Evolutionary conservation across 1,140 invertebrate genomes (phyloP).

Genomic region (Drepana arcuata): DNA sequence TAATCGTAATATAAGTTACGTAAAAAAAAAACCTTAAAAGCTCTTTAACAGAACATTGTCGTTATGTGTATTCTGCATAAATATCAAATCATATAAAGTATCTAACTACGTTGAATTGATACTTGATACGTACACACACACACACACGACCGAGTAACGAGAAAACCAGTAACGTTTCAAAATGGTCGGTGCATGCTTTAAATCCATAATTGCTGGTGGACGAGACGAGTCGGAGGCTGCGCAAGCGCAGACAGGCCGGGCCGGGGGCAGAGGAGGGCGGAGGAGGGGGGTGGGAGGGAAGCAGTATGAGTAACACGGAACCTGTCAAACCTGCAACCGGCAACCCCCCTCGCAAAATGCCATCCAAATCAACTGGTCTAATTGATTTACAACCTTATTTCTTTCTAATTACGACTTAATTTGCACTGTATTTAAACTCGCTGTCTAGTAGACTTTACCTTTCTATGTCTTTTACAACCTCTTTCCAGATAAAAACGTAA

Average conservation of each 20-base stretch:
- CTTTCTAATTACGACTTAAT: conserved; percentile 2
- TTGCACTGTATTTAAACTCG: background rate
- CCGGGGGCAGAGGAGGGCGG: conserved; percentile 3
- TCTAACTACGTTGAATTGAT: too few species aligned
- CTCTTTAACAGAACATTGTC: too few species aligned
- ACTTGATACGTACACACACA: too few species aligned
- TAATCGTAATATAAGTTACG: too few species aligned
- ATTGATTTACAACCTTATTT: conserved; percentile 15
- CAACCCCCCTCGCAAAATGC: conserved; percentile 49
- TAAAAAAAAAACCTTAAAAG: too few species aligned
- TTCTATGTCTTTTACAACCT: conserved; percentile 45
- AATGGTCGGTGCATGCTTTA: background rate
- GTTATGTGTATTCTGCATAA: too few species aligned
- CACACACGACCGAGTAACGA: too few species aligned
- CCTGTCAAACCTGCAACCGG: conserved; percentile 56
- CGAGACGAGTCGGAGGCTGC: conserved; percentile 8
- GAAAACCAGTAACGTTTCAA: too few species aligned
- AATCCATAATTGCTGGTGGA: conserved; percentile 8
- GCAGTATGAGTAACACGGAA: conserved; percentile 55
- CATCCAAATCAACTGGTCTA: conserved; percentile 13
- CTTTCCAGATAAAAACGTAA: conserved; percentile 31
- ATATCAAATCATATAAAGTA: too few species aligned
- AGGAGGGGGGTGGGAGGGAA: conserved; percentile 8
- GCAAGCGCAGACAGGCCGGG: conserved; percentile 23
- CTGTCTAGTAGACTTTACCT: conserved; percentile 8